These are phyloP conservation scores for Parauchenoglanis ngamensis DNA, from an alignment of 2,797 vertebrate species.

Conservation along the genomic window DNA sequence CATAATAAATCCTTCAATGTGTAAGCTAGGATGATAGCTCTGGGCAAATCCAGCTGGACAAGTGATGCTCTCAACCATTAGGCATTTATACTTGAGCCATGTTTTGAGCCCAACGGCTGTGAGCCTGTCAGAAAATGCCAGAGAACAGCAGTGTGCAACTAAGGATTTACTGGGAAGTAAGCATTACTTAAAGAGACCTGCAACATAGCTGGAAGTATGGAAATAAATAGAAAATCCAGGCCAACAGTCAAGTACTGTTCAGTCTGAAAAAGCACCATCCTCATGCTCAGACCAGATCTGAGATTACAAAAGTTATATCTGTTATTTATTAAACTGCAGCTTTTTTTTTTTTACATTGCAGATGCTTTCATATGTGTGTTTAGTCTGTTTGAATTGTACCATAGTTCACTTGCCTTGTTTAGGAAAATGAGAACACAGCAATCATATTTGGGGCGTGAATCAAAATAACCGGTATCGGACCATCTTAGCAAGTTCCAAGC, in stretches of 20 bases:
- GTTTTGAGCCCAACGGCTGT: conserved; percentile 21
- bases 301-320: background rate
- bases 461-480: background rate
- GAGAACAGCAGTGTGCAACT: conserved; percentile 28
- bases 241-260: conserved; percentile 1
- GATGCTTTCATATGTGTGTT: background rate
- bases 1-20: conserved; percentile 4
- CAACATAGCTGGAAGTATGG: background rate
- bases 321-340: background rate
- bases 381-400: background rate
- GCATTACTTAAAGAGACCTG: conserved; percentile 28
- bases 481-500: background rate
- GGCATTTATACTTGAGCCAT: conserved; percentile 26
- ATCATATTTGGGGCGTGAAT: background rate
- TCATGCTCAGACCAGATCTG: conserved; percentile 13
- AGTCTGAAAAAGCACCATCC: conserved; percentile 5
- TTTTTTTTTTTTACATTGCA: background rate
- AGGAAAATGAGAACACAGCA: background rate
- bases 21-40: conserved; percentile 8
- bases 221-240: conserved; percentile 15
- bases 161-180: conserved; percentile 32
- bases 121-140: conserved; percentile 36
- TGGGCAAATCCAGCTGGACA: conserved; percentile 25
- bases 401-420: background rate
- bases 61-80: conserved; percentile 26